Evolutionary conservation across 2,888 invertebrate genomes (phyloP), one percentile per base, ranked within the genome.

Genomic region (Platycheirus albimanus): DNA sequence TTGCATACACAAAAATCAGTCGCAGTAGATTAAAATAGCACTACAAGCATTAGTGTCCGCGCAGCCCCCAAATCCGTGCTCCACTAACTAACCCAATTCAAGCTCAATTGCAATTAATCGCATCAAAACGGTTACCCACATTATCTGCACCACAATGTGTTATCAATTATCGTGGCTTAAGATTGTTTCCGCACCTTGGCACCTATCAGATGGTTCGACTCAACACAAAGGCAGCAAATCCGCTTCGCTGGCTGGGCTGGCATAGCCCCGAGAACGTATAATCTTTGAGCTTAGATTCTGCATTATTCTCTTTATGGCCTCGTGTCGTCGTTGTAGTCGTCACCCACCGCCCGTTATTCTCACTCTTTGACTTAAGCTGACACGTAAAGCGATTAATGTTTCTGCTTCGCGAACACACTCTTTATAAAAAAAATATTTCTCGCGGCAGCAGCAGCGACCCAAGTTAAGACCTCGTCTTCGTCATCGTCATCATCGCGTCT

Each of bases 161-260:
- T 81, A 81, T 81, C 81, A 81, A 81, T 81, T 81, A 81, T 76
- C 76, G 71, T 76, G 66, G 70, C 76, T 81, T 81, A 81, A 81
- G 80, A 81, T 70, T 41, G 76, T 81, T 81, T 71, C 81, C 81
- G 77, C 81, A 67, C 81, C 76, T 76, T 81, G 81, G 81, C 81
- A 81, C 76, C 81, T 81, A 38, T 69, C 69, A 38, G 69, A 63
- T 67, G 63, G 33, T 3, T 38, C 49, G 54, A 56, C 69, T 69
- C 79, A 67, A 69, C 79, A 79, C 79, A 79, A 79, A 79, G 69
- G 63, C 63, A 36, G n/a, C 54, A 75, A 80, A 80, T 80, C 69
- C 69, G 52, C 79, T 69, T 63, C 56, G 66, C 36, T 76, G 69
- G 52, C 79, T 69, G 61, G 49, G 66, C 36, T 76, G 69, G 69